Base-by-base conservation (phyloP, 1,140 invertebrate species). In the Tetramorium parvispinum region DNA sequence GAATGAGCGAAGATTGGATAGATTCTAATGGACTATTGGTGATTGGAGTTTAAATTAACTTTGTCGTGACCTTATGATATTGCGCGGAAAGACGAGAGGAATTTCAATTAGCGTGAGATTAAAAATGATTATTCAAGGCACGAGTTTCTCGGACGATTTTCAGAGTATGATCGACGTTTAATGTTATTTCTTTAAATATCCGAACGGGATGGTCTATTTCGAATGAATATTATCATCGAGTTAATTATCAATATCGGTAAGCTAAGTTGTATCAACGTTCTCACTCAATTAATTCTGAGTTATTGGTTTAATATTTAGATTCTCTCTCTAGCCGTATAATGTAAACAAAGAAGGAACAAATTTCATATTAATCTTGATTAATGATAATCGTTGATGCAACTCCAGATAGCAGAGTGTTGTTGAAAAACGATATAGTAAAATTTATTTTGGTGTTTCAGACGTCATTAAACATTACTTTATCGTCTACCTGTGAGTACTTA, bases 11-110 rank as follows among this genome's bases (percentile, higher is more conserved):
- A 32, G 68, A 82, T 82, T 32, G 79, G 21, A 73, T 18, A 49
- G 68, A 83, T 83, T 75, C 55, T n/a, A 75, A 59, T 73, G 53
- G 18, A 71, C 16, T 71, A 57, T 24, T 82, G 51, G 24, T 75
- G 55, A 75, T 75, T 21, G 68, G 61, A 37, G 24, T 73, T 83
- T 83, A 73, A 43, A 18, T 75, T 83, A 73, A 82, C 68, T 59
- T 82, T 73, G 40, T 59, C 53, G 68, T 59, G 40, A 83, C 24
- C 68, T 83, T 83, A 66, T 59, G 27, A 73, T 49, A 83, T 75
- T 75, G 68, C 79, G 79, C 79, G 27, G 68, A 75, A 83, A 83
- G 68, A 83, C 13, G 68, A 75, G 79, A 83, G 79, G 68, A 83
- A 83, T 83, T 83, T 83, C 79, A 70, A 75, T 83, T 83, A 59